These are phyloP conservation scores for Gymnocephalus cernua DNA, from an alignment of 2,113 vertebrate genomes.

Conservation along the genomic window DNA sequence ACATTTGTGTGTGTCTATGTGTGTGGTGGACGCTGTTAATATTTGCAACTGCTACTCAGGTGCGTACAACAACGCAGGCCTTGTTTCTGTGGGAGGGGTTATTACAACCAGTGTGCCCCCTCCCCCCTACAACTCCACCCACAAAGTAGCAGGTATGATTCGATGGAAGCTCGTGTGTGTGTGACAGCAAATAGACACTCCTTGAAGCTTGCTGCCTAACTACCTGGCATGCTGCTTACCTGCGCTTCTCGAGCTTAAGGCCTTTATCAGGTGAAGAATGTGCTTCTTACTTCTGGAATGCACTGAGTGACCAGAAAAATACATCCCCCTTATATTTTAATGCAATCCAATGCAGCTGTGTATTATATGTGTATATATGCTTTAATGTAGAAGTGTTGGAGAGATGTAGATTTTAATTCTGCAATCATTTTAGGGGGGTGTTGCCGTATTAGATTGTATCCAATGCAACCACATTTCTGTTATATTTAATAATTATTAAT, in stretches of 20 bases:
- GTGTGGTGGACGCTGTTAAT: slow-evolving; percentile 66
- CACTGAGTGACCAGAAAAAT: slow-evolving; percentile 78
- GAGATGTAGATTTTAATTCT: not conserved
- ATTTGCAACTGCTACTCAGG: slow-evolving; percentile 86
- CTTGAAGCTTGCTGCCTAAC: slow-evolving; percentile 73
- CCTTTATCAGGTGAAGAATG: slow-evolving; percentile 47
- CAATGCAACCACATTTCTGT: not conserved
- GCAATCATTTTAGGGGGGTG: too few species aligned
- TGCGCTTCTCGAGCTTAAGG: slow-evolving; percentile 55
- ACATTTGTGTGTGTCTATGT: slow-evolving; percentile 14
- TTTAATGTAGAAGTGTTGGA: not conserved
- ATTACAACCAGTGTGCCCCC: slow-evolving; percentile 91
- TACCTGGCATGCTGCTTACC: slow-evolving; percentile 76
- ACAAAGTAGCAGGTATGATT: slow-evolving; percentile 90
- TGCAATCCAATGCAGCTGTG: not conserved
- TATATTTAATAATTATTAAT: too few species aligned
- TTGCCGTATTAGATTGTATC: not conserved
- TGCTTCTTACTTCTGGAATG: slow-evolving; percentile 34
- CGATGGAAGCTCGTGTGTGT: slow-evolving; percentile 31
- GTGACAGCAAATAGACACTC: slow-evolving; percentile 31
- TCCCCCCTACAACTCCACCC: slow-evolving; percentile 89
- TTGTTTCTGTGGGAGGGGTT: slow-evolving; percentile 93
- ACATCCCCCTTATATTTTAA: not conserved
- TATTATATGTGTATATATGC: too few species aligned
- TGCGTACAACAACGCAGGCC: slow-evolving; percentile 96